Base-by-base conservation (phyloP, 2,888 invertebrate species). In the Trachelus troglodyta region DNA sequence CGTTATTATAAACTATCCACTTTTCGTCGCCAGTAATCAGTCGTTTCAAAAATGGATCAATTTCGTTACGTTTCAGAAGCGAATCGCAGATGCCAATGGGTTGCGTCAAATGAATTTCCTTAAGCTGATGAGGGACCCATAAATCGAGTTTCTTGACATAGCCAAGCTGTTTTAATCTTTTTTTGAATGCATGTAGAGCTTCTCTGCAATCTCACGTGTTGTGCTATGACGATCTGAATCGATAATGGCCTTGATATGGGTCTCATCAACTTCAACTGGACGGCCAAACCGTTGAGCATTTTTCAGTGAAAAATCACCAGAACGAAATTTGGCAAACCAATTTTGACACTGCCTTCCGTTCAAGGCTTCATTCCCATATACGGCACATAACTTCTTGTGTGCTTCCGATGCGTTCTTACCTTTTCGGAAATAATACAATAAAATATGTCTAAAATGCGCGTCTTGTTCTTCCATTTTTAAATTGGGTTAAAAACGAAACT, bases 1-100 rank as follows among this genome's bases (percentile, higher is more conserved):
- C 68, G 76, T 83, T 84, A 74, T 84, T 83, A 84, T 85, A 83
- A 4, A 80, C 80, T 69, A 85, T 75, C 74, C 82, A 82, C 78
- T 82, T 85, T 77, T 85, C 84, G 77, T 83, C 75, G 35, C 77
- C 79, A 73, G 79, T 77, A 3, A 79, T 75, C 6, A 78, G 80
- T 78, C 80, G 76, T 74, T 15, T 33, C n/a, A 69, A 31, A 69
- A 74, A 68, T 15, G 12, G 75, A 35, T 73, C 75, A 68, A 15
- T 79, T 69, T 74, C 31, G n/a, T 40, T 74, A 30, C 76, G 73
- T 76, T 77, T 79, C 15, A 75, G 15, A 33, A 69, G 75, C 56
- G 31, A 37, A 75, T 80, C 78, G 78, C 78, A 78, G 30, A 69
- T 37, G 12, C 40, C 30, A 23, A 80, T 77, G n/a, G 76, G 78